A percentile compares a stretch with the other conserved stretches of the same genome.
These are phyloP conservation scores for Leptopilina drosophilae DNA, from an alignment of 2,888 invertebrate species.

Conservation along the genomic window DNA sequence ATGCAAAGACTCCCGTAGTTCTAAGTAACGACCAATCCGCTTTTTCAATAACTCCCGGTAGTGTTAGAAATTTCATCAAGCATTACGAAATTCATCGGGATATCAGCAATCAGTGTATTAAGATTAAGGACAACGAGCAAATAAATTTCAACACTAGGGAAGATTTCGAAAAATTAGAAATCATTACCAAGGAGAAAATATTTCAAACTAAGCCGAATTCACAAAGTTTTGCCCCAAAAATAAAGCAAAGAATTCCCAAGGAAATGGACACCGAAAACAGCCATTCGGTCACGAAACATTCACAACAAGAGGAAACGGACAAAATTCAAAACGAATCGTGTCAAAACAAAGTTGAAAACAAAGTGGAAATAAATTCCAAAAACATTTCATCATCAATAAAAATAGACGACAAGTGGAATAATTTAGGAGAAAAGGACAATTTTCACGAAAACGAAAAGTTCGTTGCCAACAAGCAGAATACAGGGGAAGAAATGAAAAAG, in stretches of 20 bases:
- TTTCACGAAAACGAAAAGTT: background rate
- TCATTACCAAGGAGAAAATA: no score
- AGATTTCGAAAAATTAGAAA: no score
- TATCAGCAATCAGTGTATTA: conserved; percentile 62
- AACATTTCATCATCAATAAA: no score
- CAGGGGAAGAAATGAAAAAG: no score
- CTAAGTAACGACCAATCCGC: conserved; percentile 66
- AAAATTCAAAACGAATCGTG: no score
- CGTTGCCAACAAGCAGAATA: no score
- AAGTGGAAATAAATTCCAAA: no score
- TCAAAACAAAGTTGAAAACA: no score
- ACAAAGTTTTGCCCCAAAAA: background rate
- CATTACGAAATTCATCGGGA: conserved; percentile 71
- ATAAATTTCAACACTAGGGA: no score
- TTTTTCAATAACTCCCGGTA: conserved; percentile 71
- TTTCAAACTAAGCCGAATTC: background rate
- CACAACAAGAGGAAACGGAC: conserved; percentile 5
- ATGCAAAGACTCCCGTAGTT: conserved; percentile 71
- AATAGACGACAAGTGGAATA: background rate
- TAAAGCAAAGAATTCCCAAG: no score
- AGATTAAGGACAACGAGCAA: conserved; percentile 60
- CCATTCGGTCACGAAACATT: no score
- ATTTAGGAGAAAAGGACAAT: background rate
- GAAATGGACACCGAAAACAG: no score
- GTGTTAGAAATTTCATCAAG: conserved; percentile 73